Base-by-base conservation (phyloP, 2,888 invertebrate genomes). In the Ectemnius continuus region DNA sequence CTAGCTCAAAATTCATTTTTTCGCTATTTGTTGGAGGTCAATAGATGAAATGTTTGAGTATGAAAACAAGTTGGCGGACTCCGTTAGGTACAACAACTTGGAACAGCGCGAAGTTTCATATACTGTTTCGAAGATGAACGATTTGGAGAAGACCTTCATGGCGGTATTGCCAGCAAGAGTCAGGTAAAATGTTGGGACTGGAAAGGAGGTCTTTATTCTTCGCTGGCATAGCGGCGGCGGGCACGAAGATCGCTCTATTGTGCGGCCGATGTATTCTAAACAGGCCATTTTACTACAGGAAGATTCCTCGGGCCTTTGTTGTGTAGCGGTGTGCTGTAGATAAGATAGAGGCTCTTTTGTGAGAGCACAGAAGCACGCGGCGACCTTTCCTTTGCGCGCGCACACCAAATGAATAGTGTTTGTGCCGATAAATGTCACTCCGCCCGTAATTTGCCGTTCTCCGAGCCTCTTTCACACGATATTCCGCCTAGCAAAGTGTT, bases 311-410 rank as follows among this genome's bases (percentile, higher is more conserved):
- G 2, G 16, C 20, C 62, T 62, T 75, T 76, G 68, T 68, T 20
- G 18, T 45, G 6, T 11, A 18, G 20, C 62, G 72, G 56, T 36
- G 23, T 52, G 61, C 62, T 28, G 47, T 45, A 75, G 75, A 75
- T 75, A 75, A 76, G 68, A 75, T 76, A 75, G 75, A 66, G 8
- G 56, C 11, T 65, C 28, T 59, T 75, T 71, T 71, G 57, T 48
- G 56, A 57, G 66, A 57, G 66, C 60, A 56, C 62, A 57, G 52
- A 73, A 48, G 48, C 23, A 52, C 56, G 68, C 47, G 20, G 13
- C 46, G 59, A 62, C 45, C 58, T 62, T 73, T 69, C 61, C 23
- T 52, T 28, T 13, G 14, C 16, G 45, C 61, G 14, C 8, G 18
- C 57, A 16, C 16, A 63, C 52, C 48, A 63, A 64, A 61, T 26